These are phyloP conservation scores for Phocoena phocoena DNA, from an alignment of 2,113 vertebrate genomes.

Conservation along the genomic window DNA sequence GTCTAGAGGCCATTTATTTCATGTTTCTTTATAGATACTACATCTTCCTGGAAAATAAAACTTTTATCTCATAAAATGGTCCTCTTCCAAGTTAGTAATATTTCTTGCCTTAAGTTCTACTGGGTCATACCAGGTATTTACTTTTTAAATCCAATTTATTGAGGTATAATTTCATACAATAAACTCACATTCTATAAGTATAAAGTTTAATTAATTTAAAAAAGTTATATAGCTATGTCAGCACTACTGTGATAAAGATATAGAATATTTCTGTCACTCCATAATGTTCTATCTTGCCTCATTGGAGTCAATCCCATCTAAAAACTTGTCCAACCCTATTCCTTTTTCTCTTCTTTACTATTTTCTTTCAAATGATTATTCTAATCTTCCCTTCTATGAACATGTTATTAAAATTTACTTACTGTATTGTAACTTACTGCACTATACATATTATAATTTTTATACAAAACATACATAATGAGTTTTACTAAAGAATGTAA, in stretches of 20 bases:
- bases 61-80: background rate
- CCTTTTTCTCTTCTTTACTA: background rate
- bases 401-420: background rate
- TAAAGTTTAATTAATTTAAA: background rate
- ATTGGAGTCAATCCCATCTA: background rate
- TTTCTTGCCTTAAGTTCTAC: background rate
- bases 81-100: background rate
- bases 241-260: background rate
- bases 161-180: background rate
- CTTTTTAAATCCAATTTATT: background rate
- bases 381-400: background rate
- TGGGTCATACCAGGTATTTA: background rate
- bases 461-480: background rate
- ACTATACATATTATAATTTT: background rate
- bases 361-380: background rate
- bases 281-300: background rate
- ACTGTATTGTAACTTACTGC: background rate
- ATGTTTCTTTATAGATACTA: background rate
- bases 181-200: background rate
- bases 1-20: background rate
- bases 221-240: too few species aligned
- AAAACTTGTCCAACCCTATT: background rate
- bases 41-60: background rate
- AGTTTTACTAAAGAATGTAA: background rate
- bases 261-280: background rate